Conservation (phyloP, 1,140 invertebrate genomes). For the silkworm (Bombyx mori) region ASM3026992v2 NC_085107.1:18621001-18621500, state of each 20-base stretch:
- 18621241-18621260: conserved; percentile 11
- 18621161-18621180: conserved; percentile 14
- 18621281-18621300: conserved; percentile 27
- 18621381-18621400: conserved; percentile 14
- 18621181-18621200: conserved; percentile 3
- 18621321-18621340: conserved; percentile 32
- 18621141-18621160: conserved; percentile 29
- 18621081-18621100: conserved; percentile 20
- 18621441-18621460: conserved; percentile 16
- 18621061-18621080: conserved; percentile 23
- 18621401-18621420: conserved; percentile 17
- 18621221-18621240: conserved; percentile 12
- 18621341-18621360: conserved; percentile 22
- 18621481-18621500: conserved; percentile 15
- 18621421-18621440: conserved; percentile 17
- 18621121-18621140: conserved; percentile 28
- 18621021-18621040: conserved; percentile 26
- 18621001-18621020: conserved; percentile 9
- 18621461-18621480: conserved; percentile 18
- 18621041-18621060: conserved; percentile 25
- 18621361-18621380: conserved; percentile 18
- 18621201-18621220: conserved; percentile 15
- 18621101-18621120: conserved; percentile 24
- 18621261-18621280: conserved; percentile 14
- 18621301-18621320: conserved; percentile 29